Conservation (phyloP, 1,140 invertebrate species). For the Cyclargus thomasi region DNA sequence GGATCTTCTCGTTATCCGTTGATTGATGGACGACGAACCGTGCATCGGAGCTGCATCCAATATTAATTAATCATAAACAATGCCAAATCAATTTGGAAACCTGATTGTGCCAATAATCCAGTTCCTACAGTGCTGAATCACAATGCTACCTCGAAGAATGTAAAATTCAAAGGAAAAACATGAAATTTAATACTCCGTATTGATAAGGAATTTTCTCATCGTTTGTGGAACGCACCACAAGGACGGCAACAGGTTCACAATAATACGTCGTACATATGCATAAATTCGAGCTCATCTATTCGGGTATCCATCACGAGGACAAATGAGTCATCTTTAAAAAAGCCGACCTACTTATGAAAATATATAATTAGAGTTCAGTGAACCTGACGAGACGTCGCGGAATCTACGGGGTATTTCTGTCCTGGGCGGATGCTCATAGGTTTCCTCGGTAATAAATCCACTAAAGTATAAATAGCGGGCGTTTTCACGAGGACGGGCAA, state of each 20-base stretch:
- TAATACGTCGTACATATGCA: background rate
- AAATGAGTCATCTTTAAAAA: background rate
- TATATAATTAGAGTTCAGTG: background rate
- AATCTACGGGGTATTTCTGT: constrained; percentile 67
- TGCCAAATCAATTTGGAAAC: background rate
- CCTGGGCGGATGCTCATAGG: constrained; percentile 53
- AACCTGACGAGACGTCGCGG: constrained; percentile 53
- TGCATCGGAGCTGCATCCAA: background rate
- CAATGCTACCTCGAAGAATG: background rate
- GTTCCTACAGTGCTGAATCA: background rate
- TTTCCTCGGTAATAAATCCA: constrained; percentile 61
- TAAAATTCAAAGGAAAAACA: background rate
- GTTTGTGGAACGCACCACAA: background rate
- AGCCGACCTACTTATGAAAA: constrained; percentile 8
- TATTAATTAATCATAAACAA: constrained; percentile 1
- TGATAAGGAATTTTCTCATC: background rate
- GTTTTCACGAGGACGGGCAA: constrained; percentile 45
- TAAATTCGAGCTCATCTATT: background rate
- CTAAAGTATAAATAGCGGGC: constrained; percentile 58
- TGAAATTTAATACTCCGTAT: background rate
- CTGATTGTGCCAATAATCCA: background rate
- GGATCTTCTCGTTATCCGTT: background rate
- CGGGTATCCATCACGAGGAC: background rate
- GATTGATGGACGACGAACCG: background rate
- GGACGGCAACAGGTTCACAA: background rate